phyloP scores from a whole-genome alignment of 2,113 vertebrate species.

The Boulengeromyrus knoepffleri region DNA sequence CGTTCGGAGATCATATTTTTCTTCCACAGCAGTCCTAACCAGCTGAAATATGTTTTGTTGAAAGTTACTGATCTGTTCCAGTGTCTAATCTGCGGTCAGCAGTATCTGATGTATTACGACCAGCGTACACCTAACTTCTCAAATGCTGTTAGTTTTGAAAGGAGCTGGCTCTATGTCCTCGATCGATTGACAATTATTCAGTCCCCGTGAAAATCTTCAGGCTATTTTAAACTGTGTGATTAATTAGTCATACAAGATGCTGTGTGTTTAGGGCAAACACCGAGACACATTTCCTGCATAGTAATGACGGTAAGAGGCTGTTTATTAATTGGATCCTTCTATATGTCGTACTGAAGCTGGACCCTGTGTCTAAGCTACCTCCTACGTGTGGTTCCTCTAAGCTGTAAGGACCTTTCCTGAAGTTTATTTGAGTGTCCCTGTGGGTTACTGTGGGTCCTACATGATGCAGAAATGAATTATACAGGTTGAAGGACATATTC shows the following conservation, averaged over 20 bases:
- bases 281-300: background rate
- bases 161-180: background rate
- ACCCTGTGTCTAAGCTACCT: background rate
- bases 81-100: background rate
- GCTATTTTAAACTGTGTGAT: slow-evolving; percentile 9
- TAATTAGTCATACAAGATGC: slow-evolving; percentile 5
- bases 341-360: background rate
- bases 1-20: too few relatives aligned
- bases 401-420: background rate
- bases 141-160: background rate
- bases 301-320: background rate
- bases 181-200: slow-evolving; percentile 9
- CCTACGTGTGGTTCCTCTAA: background rate
- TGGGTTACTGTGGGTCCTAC: background rate
- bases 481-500: background rate
- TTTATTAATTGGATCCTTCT: background rate
- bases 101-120: background rate
- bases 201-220: background rate
- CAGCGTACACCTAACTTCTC: background rate
- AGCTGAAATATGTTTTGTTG: background rate
- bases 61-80: background rate
- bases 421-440: background rate
- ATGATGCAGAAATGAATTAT: background rate
- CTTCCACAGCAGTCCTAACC: background rate
- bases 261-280: slow-evolving; percentile 8